These are phyloP conservation scores for Melanerpes formicivorus DNA, from an alignment of 2,113 vertebrate species.

Conservation along the genomic window DNA sequence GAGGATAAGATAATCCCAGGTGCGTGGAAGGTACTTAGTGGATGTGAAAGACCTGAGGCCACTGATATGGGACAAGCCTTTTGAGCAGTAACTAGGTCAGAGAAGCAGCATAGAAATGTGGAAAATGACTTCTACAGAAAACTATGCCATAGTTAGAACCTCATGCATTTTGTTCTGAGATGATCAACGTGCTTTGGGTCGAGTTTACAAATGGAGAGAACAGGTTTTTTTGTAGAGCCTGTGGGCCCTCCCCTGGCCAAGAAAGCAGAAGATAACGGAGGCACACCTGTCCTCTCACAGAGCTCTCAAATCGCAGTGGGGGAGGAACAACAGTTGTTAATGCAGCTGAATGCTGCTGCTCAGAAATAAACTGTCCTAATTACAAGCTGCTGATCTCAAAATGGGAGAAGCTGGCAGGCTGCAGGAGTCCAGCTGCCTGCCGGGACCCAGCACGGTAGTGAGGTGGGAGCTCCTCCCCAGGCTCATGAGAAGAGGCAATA, in stretches of 20 bases:
- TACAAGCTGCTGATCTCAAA: not conserved
- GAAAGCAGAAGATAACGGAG: not conserved
- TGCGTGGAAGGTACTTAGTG: conserved; percentile 9
- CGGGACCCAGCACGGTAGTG: fast-evolving
- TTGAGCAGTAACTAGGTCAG: conserved; percentile 31
- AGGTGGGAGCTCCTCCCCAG: not conserved
- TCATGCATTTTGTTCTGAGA: not conserved
- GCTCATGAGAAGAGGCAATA: not conserved
- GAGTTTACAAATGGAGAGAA: not conserved
- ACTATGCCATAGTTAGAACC: not conserved
- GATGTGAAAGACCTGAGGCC: not conserved
- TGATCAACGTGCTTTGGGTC: not conserved
- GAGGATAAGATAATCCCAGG: conserved; percentile 30
- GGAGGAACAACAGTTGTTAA: not conserved
- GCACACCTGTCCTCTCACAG: too few species aligned
- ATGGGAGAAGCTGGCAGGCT: not conserved
- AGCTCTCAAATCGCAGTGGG: not conserved
- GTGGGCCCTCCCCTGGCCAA: not conserved
- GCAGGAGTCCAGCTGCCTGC: not conserved
- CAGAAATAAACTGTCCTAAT: not conserved
- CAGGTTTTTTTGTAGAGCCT: not conserved
- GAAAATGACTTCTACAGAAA: not conserved
- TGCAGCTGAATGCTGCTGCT: not conserved
- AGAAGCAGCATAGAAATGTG: not conserved
- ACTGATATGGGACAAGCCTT: not conserved